phyloP scores from a whole-genome alignment of 2,888 invertebrate genomes.

The Coelopa pilipes region DNA sequence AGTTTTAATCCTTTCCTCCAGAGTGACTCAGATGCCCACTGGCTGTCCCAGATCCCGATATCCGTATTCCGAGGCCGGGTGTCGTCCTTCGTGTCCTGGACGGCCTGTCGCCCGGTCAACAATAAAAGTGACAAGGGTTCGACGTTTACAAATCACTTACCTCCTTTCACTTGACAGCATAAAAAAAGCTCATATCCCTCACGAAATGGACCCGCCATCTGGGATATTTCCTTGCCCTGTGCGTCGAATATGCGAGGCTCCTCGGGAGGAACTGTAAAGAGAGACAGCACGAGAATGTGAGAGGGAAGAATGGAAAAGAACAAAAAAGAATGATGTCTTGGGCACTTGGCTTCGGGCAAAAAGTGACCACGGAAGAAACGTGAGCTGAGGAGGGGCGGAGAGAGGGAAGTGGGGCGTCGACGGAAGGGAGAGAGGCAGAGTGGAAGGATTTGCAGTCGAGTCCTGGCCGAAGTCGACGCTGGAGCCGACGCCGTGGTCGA shows the following conservation, averaged over 20 bases:
- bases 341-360: slow-evolving; percentile 6
- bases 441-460: neutral
- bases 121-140: slow-evolving; percentile 34
- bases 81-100: slow-evolving; percentile 1
- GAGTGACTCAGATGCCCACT: neutral
- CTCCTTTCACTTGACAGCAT: slow-evolving; percentile 87
- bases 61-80: neutral
- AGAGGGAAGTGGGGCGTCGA: no score
- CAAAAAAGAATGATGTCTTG: slow-evolving; percentile 14
- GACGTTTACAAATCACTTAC: slow-evolving; percentile 69
- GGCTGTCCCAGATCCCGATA: neutral
- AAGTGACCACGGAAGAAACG: slow-evolving; percentile 7
- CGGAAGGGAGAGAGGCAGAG: slow-evolving; percentile 39
- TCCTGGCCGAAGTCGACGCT: no score
- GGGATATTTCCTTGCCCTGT: slow-evolving; percentile 82
- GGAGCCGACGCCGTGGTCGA: no score
- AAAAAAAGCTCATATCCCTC: slow-evolving; percentile 86
- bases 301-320: slow-evolving; percentile 30
- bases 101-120: neutral
- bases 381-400: neutral
- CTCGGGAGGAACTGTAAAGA: slow-evolving; percentile 78
- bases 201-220: slow-evolving; percentile 84
- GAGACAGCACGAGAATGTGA: slow-evolving; percentile 31
- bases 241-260: slow-evolving; percentile 85
- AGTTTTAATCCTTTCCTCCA: neutral